phyloP scores from a whole-genome alignment of 1,140 invertebrate genomes.

The Daktulosphaira vitifoliae region DNA sequence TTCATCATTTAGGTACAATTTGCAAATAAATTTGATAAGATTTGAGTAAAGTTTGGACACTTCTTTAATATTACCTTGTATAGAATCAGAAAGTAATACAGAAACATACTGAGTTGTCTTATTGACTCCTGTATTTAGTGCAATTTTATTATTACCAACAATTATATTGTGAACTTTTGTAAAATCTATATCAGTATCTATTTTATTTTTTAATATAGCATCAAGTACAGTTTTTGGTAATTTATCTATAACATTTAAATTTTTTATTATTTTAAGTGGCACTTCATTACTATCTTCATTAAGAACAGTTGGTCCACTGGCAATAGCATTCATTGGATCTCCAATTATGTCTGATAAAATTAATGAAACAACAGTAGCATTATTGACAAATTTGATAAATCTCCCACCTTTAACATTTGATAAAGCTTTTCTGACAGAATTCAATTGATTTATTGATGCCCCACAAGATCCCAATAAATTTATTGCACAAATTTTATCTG shows the following conservation, averaged over 20 bases:
- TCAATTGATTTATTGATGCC: conserved; percentile 82
- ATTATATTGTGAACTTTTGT: conserved; percentile 60
- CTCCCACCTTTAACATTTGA: conserved; percentile 88
- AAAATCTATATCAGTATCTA: conserved; percentile 1
- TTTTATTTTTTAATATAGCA: conserved; percentile 35
- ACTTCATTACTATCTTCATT: conserved; percentile 43
- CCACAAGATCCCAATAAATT: conserved; percentile 63
- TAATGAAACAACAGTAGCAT: conserved; percentile 64
- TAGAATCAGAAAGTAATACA: conserved; percentile 54
- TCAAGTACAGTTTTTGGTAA: conserved; percentile 48
- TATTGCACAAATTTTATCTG: conserved; percentile 67
- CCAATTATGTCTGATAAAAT: conserved; percentile 90
- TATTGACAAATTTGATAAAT: conserved; percentile 59
- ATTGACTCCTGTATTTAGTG: conserved; percentile 53
- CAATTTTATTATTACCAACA: conserved; percentile 71
- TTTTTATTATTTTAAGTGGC: conserved; percentile 55
- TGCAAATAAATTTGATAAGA: conserved; percentile 42
- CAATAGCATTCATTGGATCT: conserved; percentile 83
- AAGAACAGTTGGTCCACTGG: conserved; percentile 85
- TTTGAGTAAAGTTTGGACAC: conserved; percentile 47
- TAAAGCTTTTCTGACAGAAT: conserved; percentile 73
- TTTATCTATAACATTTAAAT: conserved; percentile 53
- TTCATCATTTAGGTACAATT: conserved; percentile 2
- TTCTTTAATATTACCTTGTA: conserved; percentile 62
- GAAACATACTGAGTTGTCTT: conserved; percentile 51